Base-by-base conservation (phyloP, 53 echinoderm and acorn worm species). In the Echinarachnius parma region DNA sequence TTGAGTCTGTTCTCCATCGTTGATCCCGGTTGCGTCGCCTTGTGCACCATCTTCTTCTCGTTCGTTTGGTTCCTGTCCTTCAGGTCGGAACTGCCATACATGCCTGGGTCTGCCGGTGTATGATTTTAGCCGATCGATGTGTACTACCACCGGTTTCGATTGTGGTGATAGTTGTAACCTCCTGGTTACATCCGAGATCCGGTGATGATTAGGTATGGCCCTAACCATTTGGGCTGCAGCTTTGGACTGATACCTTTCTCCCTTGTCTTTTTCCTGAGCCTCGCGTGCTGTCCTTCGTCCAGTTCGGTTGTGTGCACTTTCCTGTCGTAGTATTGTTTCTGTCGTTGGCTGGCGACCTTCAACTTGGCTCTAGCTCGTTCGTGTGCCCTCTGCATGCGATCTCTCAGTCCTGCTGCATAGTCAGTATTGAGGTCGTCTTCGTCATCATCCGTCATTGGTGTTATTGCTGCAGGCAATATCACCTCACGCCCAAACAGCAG, bases 61-160 rank as follows among this genome's bases (percentile, higher is more conserved):
- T n/a, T n/a, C n/a, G n/a, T n/a, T n/a, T n/a, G n/a, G n/a, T n/a
- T n/a, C n/a, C n/a, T n/a, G n/a, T n/a, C n/a, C n/a, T n/a, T n/a
- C n/a, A n/a, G n/a, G n/a, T n/a, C n/a, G n/a, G n/a, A n/a, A n/a
- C n/a, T n/a, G 60, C 60, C 60, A 60, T n/a, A 60, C 34, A 5
- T 3, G 16, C 5, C 30, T 29, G 9, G 60, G 16, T 4, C 9
- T 20, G 16, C 44, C 46, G 20, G 64, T 44, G 46, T 63, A 63
- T 9, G 75, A 42, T 28, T 75, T 75, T 24, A 75, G 45, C 21
- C 32, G 75, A 19, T 75, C 75, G 15, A 29, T 31, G 42, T 75
- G 75, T 9, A 75, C 75, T 8, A 75, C 47, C 16, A 42, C 26
- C 21, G 46, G 26, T 26, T 8, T 30, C 19, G 58, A 26, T 20